Base-by-base conservation (phyloP, 2,888 invertebrate genomes). In the Notocelia uddmanniana region DNA sequence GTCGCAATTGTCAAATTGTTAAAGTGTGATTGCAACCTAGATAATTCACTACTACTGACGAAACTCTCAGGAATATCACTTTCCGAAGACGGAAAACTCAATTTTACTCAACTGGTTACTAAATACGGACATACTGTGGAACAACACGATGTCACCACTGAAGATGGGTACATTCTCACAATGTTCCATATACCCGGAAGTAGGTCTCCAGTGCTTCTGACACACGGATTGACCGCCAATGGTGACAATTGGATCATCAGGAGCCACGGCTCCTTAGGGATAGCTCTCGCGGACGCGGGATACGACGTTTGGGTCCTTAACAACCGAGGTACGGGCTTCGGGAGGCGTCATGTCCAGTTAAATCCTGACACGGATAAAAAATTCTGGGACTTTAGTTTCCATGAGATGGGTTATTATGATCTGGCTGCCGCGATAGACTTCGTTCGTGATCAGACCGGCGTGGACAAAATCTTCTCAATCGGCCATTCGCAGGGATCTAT, bases 401-500 rank as follows among this genome's bases (percentile, higher is more conserved):
- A 97, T 81, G 96, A 97, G 83, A 95, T 96, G 83, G 97, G 96
- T 0, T 80, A 89, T 57, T 95, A 94, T 78, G 97, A 98, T 84
- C 73, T 97, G 1, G 96, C 97, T 6, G 95, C 96, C 0, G 95
- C 95, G 83, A 94, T 90, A 8, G 89, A 91, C 75, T 85, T 85
- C 63, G 80, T 91, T 18, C 74, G 89, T 2, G 66, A 76, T 0
- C 59, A 73, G 5, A 96, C 96, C 0, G 91, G 93, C 2, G 88
- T 93, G 50, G 76, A 92, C 0, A 89, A 94, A 69, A 75, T 97
- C 0, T 94, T 94, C 78, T 96, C 96, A 81, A 86, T 96, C 8
- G 97, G 96, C 1, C 96, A 97, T 82, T 97, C 96, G 8, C 94
- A 94, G 85, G 97, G 97, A 23, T 95, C 95, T 0, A 95, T 95